A percentile compares a stretch with the other conserved stretches of the same genome.
phyloP scores from a whole-genome alignment of 2,113 vertebrate species.

The Numida meleagris region DNA sequence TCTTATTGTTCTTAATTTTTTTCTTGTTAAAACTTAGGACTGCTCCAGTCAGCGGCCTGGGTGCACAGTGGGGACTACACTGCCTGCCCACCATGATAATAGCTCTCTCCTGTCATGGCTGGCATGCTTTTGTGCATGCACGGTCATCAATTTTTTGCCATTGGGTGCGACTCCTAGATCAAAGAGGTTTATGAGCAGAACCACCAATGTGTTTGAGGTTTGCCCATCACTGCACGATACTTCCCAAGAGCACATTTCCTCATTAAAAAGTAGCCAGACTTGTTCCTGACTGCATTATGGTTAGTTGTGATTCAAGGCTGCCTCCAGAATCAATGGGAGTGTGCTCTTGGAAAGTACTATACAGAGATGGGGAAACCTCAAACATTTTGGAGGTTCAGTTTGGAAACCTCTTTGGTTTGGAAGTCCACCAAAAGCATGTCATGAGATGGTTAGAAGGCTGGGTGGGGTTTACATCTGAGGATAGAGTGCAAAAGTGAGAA shows the following conservation, averaged over 20 bases:
- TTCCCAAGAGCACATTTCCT: conserved; percentile 68
- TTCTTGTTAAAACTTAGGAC: not conserved
- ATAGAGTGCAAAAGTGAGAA: conserved; percentile 71
- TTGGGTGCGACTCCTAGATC: conserved; percentile 41
- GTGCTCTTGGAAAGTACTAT: conserved; percentile 69
- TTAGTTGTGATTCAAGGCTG: conserved; percentile 59
- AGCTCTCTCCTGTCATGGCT: not conserved
- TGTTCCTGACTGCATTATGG: conserved; percentile 47
- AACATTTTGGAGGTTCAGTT: conserved; percentile 70
- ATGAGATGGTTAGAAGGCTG: conserved; percentile 68
- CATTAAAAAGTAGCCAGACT: conserved; percentile 71
- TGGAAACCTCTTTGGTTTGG: conserved; percentile 76
- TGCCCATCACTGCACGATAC: conserved; percentile 59
- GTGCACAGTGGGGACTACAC: not conserved
- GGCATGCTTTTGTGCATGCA: not conserved
- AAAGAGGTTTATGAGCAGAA: conserved; percentile 46
- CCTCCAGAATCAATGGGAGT: conserved; percentile 70
- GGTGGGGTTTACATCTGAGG: conserved; percentile 73
- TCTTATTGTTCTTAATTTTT: not conserved
- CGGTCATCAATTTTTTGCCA: not conserved
- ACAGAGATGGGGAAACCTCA: conserved; percentile 75
- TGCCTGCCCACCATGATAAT: not conserved
- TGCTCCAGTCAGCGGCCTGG: not conserved
- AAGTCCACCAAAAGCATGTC: conserved; percentile 70
- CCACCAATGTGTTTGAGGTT: conserved; percentile 64